These are phyloP conservation scores for Onychomys torridus DNA, from an alignment of 2,797 vertebrate species.

Conservation along the genomic window DNA sequence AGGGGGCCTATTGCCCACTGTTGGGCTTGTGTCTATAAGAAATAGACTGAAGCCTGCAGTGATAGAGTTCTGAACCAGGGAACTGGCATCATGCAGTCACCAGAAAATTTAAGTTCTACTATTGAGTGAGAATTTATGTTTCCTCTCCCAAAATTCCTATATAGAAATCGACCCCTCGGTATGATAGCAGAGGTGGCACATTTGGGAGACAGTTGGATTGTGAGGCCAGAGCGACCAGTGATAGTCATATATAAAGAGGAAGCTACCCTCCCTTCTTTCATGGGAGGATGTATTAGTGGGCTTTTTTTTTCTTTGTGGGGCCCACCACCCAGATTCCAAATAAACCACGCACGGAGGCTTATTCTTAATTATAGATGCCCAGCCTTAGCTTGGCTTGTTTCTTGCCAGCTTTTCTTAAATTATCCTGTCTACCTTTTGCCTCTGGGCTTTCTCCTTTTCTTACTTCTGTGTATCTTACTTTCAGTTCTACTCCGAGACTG, in stretches of 20 bases:
- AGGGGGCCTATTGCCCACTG: not conserved
- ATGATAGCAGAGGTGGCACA: not conserved
- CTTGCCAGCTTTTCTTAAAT: no score
- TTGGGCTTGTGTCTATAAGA: not conserved
- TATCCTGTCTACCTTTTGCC: no score
- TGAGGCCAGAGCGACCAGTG: not conserved
- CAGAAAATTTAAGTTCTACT: not conserved
- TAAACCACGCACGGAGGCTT: no score
- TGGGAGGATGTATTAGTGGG: not conserved
- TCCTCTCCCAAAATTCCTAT: not conserved
- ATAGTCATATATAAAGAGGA: not conserved
- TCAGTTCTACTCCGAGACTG: no score
- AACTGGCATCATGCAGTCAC: not conserved
- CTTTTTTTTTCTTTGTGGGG: no score
- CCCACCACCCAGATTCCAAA: no score
- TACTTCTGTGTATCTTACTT: no score
- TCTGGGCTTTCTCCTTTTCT: no score
- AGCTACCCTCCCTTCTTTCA: not conserved
- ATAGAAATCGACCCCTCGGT: not conserved
- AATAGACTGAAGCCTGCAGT: not conserved
- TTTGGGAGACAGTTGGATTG: not conserved
- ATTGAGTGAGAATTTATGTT: not conserved
- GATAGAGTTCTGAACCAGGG: not conserved
- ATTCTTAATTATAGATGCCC: no score
- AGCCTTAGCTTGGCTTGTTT: no score